Percentiles rank a stretch among this genome's conserved stretches.
Conservation (phyloP, 2,888 invertebrate species). For the Napeogenes sylphis region DNA sequence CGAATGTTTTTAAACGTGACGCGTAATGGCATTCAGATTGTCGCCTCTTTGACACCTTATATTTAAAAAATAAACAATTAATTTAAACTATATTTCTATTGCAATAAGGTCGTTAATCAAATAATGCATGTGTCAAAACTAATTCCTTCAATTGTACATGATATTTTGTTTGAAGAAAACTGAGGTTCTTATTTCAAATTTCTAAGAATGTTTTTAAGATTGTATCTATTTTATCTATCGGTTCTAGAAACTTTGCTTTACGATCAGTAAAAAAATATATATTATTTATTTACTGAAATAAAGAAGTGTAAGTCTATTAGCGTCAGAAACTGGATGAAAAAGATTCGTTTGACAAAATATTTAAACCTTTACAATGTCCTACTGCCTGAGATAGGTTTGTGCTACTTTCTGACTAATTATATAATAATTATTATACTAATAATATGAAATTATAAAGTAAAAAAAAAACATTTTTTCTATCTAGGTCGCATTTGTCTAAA, state of each 20-base stretch:
- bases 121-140: not conserved
- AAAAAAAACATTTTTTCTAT: too few species aligned
- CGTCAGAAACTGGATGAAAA: constrained; percentile 43
- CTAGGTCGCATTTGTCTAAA: too few species aligned
- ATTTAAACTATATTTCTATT: constrained; percentile 11
- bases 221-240: not conserved
- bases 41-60: constrained; percentile 57
- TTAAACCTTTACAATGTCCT: not conserved
- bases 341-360: constrained; percentile 49
- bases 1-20: constrained; percentile 68
- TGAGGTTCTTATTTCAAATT: constrained; percentile 1
- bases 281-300: not conserved
- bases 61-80: constrained; percentile 41
- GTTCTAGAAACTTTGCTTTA: too few species aligned
- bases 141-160: not conserved
- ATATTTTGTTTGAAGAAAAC: constrained; percentile 15
- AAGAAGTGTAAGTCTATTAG: constrained; percentile 1
- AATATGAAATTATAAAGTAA: too few species aligned
- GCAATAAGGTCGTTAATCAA: constrained; percentile 29
- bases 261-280: too few species aligned
- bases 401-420: not conserved
- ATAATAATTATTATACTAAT: too few species aligned
- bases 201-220: not conserved
- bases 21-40: constrained; percentile 57
- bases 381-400: not conserved